Evolutionary conservation across 2,888 invertebrate species (phyloP).

Genomic region (Trimorus sp.): DNA sequence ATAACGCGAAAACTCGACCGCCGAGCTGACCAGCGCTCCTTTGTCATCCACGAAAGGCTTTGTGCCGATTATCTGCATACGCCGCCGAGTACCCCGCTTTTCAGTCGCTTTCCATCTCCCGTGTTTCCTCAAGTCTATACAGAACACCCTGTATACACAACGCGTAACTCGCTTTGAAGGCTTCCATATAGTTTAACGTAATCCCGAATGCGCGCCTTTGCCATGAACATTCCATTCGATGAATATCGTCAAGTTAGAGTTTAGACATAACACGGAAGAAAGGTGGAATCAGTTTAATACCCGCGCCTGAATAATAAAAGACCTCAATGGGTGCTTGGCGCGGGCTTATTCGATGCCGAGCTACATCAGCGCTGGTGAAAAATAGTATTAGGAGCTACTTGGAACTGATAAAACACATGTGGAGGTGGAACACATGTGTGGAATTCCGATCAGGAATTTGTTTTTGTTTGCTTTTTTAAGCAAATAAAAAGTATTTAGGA

Average conservation of each 20-base stretch:
- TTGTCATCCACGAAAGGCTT: constrained; percentile 78
- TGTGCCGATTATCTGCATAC: constrained; percentile 79
- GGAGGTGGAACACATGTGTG: too few species aligned
- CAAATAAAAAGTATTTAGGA: too few species aligned
- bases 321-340: background rate
- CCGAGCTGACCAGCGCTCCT: constrained; percentile 73
- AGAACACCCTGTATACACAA: constrained; percentile 72
- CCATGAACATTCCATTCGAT: constrained; percentile 67
- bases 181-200: constrained; percentile 74
- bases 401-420: too few species aligned
- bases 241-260: constrained; percentile 55
- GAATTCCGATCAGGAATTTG: too few species aligned
- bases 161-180: constrained; percentile 72
- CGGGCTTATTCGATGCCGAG: too few species aligned
- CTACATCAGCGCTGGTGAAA: too few species aligned
- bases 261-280: constrained; percentile 39
- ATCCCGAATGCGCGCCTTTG: constrained; percentile 72
- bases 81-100: constrained; percentile 73
- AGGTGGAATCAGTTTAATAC: constrained; percentile 47
- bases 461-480: too few species aligned
- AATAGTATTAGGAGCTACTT: too few species aligned
- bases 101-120: constrained; percentile 68
- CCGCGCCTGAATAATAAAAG: constrained; percentile 33
- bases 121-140: constrained; percentile 66
- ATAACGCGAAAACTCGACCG: constrained; percentile 70